Percentiles rank a stretch among this genome's conserved stretches.
These are phyloP conservation scores for Brachionus manjavacas DNA, from an alignment of 1,140 invertebrate species.

Conservation along the genomic window DNA sequence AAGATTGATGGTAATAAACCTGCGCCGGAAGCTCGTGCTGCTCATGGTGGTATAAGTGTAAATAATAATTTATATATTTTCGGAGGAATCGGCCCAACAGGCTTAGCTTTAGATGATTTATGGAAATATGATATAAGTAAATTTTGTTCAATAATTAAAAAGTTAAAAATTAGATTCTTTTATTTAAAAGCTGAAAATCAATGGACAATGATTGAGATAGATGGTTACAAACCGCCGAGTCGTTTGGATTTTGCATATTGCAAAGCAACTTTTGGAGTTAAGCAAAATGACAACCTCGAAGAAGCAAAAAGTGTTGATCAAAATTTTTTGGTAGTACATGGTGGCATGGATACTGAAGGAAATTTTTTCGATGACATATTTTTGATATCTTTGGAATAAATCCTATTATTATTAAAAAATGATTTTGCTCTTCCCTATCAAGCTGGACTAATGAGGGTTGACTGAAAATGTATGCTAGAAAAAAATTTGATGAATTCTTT, in stretches of 20 bases:
- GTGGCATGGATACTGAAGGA: conserved; percentile 57
- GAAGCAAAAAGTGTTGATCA: neutral
- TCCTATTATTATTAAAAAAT: neutral
- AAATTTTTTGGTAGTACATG: conserved; percentile 49
- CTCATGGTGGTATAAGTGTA: conserved; percentile 50
- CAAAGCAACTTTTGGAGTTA: conserved; percentile 42
- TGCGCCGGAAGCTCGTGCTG: conserved; percentile 48
- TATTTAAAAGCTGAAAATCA: conserved; percentile 47
- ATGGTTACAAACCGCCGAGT: conserved; percentile 52
- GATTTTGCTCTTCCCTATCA: too few relatives aligned
- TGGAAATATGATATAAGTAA: conserved; percentile 51
- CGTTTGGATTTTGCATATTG: conserved; percentile 54
- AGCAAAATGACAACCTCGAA: neutral
- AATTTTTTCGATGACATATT: conserved; percentile 56
- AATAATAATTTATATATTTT: conserved; percentile 51
- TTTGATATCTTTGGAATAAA: conserved; percentile 43
- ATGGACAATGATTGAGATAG: conserved; percentile 51
- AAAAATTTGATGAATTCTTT: too few relatives aligned
- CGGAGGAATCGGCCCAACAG: conserved; percentile 55
- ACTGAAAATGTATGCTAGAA: too few relatives aligned
- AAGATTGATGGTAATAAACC: conserved; percentile 47
- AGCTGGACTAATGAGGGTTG: too few relatives aligned
- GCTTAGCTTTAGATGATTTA: conserved; percentile 52
- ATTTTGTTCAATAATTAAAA: conserved; percentile 44
- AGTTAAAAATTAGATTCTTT: neutral